These are phyloP conservation scores for Tragelaphus imberbis DNA, from an alignment of 2,113 vertebrate genomes.

Conservation along the genomic window DNA sequence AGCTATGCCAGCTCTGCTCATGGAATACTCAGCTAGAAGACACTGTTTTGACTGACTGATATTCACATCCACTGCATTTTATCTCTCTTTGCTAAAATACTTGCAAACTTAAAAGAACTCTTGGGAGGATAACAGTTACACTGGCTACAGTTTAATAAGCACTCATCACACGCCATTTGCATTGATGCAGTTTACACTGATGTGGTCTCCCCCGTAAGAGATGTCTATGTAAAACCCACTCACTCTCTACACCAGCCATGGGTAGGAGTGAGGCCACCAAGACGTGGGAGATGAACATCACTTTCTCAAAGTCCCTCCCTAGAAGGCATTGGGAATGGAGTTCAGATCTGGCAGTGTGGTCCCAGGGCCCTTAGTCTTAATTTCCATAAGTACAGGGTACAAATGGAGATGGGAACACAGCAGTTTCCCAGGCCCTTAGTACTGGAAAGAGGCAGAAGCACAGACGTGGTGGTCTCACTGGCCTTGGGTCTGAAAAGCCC, in stretches of 20 bases:
- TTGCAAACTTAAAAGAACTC: background rate
- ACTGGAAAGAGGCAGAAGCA: background rate
- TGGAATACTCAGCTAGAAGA: rapidly evolving
- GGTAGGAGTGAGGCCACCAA: rapidly evolving
- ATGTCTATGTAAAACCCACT: rapidly evolving
- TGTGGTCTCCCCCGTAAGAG: rapidly evolving
- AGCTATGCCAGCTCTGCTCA: background rate
- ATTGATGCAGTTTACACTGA: rapidly evolving
- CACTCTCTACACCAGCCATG: rapidly evolving
- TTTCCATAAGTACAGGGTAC: background rate
- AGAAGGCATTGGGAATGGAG: background rate
- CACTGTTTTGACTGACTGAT: rapidly evolving
- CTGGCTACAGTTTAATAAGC: rapidly evolving
- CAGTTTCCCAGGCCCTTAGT: no score
- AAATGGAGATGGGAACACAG: rapidly evolving
- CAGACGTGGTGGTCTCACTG: background rate
- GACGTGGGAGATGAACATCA: rapidly evolving
- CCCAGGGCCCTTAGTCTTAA: no score
- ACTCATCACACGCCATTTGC: rapidly evolving
- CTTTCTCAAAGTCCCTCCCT: background rate
- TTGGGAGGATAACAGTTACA: rapidly evolving
- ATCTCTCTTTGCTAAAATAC: background rate
- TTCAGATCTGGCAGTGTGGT: rapidly evolving
- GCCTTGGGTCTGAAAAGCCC: background rate
- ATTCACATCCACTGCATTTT: background rate